Evolutionary conservation across 2,888 invertebrate species (phyloP).

Genomic region (Griposia aprilina): DNA sequence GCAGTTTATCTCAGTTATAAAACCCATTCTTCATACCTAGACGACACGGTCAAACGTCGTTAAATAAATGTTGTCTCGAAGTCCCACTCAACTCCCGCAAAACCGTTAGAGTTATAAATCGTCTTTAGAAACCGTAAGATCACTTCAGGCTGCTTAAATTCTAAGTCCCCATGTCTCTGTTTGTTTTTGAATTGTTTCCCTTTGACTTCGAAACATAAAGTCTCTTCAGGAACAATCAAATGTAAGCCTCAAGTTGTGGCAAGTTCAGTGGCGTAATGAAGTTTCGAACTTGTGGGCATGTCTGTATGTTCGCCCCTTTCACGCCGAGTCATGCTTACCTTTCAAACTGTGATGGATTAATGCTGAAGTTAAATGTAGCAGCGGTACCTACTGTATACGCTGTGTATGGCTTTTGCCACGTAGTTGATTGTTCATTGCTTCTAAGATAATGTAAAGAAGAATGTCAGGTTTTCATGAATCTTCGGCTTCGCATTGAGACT

Average conservation of each 20-base stretch:
- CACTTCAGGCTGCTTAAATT: constrained; percentile 36
- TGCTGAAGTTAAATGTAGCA: constrained; percentile 7
- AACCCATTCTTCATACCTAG: constrained; percentile 17
- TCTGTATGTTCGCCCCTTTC: constrained; percentile 41
- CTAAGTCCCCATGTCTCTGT: constrained; percentile 35
- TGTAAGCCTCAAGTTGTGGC: constrained; percentile 40
- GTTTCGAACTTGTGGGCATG: constrained; percentile 56
- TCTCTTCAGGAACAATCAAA: constrained; percentile 55
- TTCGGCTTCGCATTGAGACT: no score
- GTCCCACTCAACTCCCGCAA: constrained; percentile 5
- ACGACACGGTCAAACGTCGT: neutral
- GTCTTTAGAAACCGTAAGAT: constrained; percentile 50
- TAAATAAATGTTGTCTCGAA: constrained; percentile 22
- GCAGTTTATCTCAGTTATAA: constrained; percentile 17
- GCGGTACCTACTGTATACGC: neutral
- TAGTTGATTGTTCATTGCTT: neutral
- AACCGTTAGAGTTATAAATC: constrained; percentile 36
- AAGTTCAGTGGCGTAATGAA: constrained; percentile 62
- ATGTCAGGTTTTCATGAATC: neutral
- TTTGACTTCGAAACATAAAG: constrained; percentile 51
- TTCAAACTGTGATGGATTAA: constrained; percentile 43
- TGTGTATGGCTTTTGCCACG: neutral
- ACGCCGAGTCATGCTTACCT: constrained; percentile 51
- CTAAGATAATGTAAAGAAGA: neutral
- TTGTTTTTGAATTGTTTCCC: constrained; percentile 55